Evolutionary conservation across 2,888 invertebrate genomes (phyloP).

Genomic region (Cryptophagus acutangulus): DNA sequence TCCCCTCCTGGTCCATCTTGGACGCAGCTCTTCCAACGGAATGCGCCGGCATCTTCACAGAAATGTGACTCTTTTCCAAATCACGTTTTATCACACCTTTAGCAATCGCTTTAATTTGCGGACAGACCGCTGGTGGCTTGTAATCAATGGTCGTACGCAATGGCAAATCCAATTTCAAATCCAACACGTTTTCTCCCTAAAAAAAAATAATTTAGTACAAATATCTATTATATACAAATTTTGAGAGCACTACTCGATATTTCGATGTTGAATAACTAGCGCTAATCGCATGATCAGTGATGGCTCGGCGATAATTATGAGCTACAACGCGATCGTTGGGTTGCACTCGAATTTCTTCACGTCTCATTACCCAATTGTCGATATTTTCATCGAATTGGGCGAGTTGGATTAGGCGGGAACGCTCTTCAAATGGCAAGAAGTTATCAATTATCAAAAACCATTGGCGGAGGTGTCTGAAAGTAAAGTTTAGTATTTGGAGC

Average conservation of each 20-base stretch:
- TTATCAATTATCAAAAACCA: constrained; percentile 84
- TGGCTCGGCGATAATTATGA: constrained; percentile 44
- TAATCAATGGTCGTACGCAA: constrained; percentile 72
- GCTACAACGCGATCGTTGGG: constrained; percentile 41
- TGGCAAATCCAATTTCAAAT: constrained; percentile 70
- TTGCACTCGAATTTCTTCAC: constrained; percentile 37
- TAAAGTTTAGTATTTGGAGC: constrained; percentile 10
- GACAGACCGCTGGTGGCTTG: constrained; percentile 65
- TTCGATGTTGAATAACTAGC: constrained; percentile 31
- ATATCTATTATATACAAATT: too few species aligned
- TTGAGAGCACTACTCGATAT: constrained; percentile 42
- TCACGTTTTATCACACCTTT: constrained; percentile 55
- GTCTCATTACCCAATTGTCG: constrained; percentile 62
- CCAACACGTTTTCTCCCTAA: constrained; percentile 64
- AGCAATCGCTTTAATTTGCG: constrained; percentile 63
- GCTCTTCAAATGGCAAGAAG: constrained; percentile 81
- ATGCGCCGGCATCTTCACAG: constrained; percentile 43
- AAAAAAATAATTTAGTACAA: constrained; percentile 16
- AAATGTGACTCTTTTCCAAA: constrained; percentile 40
- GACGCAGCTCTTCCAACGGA: constrained; percentile 40
- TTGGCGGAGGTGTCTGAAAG: constrained; percentile 72
- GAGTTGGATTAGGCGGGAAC: constrained; percentile 66
- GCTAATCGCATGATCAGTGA: constrained; percentile 43
- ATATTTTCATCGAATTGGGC: constrained; percentile 78
- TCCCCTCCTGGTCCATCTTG: constrained; percentile 45